Base-by-base conservation (phyloP, 2,797 vertebrate genomes). In the Coendou prehensilis region DNA sequence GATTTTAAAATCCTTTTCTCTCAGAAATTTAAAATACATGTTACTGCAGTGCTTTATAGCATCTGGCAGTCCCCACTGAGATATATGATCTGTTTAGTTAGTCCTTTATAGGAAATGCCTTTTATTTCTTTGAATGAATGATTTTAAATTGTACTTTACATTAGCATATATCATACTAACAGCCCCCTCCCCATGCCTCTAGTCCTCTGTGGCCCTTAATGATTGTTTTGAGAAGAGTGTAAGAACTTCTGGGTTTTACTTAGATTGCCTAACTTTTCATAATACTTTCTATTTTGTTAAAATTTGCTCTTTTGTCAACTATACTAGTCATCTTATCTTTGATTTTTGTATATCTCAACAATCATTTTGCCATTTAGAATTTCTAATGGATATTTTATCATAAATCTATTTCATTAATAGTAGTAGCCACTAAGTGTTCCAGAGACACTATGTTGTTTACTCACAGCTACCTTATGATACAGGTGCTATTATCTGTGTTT, bases 271-370 rank as follows among this genome's bases (percentile, higher is more conserved):
- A 61, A 88, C 64, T 87, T 88, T 95, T 83, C 63, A 59, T 89
- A 61, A 45, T 69, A 83, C 69, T 73, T 82, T 83, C 13, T 82
- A 23, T 93, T 64, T 82, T 79, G 20, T 76, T 93, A 67, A 88
- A 67, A 67, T 82, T 96, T 88, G n/a, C 20, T 83, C 56, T 96
- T 87, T 95, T 89, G 30, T 87, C 54, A 7, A 41, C 89, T 95
- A 56, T 15, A 50, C 37, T 57, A 33, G 84, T 73, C 93, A 96
- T 30, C 57, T 30, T 69, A 10, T 69, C 45, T 89, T 81, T 93
- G 57, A 71, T 61, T 93, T 96, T 82, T 63, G 28, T 63, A 22
- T 93, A 57, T 57, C 37, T 95, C 26, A 50, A 54, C 9, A 52
- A 18, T 88, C 18, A 86, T 95, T 93, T 85, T 87, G 30, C n/a